These are phyloP conservation scores for Andrena cerasifolii DNA, from an alignment of 1,140 invertebrate species.

Conservation along the genomic window DNA sequence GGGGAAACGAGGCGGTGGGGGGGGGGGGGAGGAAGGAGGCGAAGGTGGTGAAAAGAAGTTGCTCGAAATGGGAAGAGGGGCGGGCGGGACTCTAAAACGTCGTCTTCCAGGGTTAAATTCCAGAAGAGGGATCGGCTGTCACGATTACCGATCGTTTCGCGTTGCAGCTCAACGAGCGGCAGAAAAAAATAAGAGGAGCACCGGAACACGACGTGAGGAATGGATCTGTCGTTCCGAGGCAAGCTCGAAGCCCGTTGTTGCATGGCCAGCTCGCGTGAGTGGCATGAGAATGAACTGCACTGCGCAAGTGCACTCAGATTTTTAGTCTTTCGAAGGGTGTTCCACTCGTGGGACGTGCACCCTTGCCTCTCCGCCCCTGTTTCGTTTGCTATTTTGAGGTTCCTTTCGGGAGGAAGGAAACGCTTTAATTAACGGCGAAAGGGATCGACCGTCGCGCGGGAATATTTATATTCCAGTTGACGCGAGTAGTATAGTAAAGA, in stretches of 20 bases:
- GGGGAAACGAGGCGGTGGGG: background rate
- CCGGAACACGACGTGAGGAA: conserved; percentile 48
- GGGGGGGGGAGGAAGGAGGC: no score
- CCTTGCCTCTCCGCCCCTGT: background rate
- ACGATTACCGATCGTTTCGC: conserved; percentile 64
- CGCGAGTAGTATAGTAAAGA: background rate
- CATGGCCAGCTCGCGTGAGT: background rate
- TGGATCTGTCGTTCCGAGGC: conserved; percentile 61
- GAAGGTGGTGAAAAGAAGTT: conserved; percentile 2
- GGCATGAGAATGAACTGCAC: background rate
- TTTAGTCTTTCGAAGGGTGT: background rate
- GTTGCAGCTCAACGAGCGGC: conserved; percentile 47
- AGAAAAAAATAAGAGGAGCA: conserved; percentile 51
- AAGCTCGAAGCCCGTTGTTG: conserved; percentile 48
- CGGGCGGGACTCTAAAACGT: conserved; percentile 39
- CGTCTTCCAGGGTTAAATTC: conserved; percentile 54
- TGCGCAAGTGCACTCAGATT: conserved; percentile 7
- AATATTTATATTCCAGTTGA: background rate
- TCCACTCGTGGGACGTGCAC: no score
- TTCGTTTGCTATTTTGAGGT: background rate
- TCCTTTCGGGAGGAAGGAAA: background rate
- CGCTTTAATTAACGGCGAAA: background rate
- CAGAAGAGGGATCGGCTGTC: conserved; percentile 65
- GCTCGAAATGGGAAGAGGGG: background rate
- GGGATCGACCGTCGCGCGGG: background rate